Conservation (phyloP, 2,113 vertebrate species). For the Cariama cristata region DNA sequence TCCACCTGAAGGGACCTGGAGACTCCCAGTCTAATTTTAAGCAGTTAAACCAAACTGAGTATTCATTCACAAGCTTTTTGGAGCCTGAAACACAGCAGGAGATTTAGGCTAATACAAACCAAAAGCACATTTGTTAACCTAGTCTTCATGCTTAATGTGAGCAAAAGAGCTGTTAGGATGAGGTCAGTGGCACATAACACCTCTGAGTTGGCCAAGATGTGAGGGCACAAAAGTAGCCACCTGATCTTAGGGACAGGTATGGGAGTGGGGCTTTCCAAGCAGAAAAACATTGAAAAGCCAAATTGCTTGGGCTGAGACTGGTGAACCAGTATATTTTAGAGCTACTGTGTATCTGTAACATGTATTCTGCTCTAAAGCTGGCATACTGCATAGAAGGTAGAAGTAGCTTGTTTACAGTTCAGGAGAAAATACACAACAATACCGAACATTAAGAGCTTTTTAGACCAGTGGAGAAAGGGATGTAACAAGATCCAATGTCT, state of each 20-base stretch:
- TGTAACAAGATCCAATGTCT: neutral
- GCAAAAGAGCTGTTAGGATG: neutral
- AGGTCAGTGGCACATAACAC: neutral
- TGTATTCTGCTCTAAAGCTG: neutral
- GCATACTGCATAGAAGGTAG: neutral
- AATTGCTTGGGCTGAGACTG: neutral
- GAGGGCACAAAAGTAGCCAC: neutral
- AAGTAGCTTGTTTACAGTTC: neutral
- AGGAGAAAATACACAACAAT: neutral
- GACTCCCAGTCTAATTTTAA: neutral
- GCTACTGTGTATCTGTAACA: neutral
- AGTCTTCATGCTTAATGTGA: neutral
- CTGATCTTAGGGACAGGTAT: neutral
- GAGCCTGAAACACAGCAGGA: neutral
- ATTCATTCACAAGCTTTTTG: neutral
- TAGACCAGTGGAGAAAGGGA: neutral
- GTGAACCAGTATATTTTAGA: neutral
- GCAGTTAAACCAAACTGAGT: neutral
- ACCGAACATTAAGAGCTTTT: neutral
- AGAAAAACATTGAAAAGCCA: neutral
- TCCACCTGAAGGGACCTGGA: neutral
- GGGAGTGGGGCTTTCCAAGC: neutral
- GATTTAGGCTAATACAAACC: neutral
- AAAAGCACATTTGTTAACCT: neutral
- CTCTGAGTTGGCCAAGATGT: neutral